A percentile compares a stretch with the other conserved stretches of the same genome.
phyloP scores from a whole-genome alignment of 2,113 vertebrate genomes.

The Amazona guildingii region DNA sequence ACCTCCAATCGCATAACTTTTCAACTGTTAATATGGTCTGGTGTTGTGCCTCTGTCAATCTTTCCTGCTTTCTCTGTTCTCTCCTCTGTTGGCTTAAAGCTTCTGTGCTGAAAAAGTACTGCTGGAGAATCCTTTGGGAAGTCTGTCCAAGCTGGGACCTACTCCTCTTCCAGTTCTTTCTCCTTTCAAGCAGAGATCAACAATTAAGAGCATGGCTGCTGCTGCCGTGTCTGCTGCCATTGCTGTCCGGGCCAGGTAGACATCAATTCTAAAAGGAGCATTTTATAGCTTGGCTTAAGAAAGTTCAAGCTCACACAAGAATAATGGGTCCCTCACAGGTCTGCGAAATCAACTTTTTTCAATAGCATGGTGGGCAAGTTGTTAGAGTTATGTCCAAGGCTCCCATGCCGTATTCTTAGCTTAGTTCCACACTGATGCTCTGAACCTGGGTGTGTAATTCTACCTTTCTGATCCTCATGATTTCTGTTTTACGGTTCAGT shows the following conservation, averaged over 20 bases:
- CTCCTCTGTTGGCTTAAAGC: conserved; percentile 11
- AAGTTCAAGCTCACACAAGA: background rate
- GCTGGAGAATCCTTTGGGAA: conserved; percentile 65
- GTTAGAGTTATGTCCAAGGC: background rate
- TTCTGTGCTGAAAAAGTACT: conserved; percentile 41
- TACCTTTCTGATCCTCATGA: background rate
- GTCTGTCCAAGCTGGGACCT: conserved; percentile 32
- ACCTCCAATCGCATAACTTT: background rate
- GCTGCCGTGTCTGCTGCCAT: conserved; percentile 66
- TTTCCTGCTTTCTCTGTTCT: conserved; percentile 40
- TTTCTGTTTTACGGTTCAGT: background rate
- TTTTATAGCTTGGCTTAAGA: background rate
- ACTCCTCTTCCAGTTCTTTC: background rate
- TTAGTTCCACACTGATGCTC: background rate
- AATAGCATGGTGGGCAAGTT: background rate
- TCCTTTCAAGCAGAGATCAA: conserved; percentile 61
- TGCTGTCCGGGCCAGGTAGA: conserved; percentile 79
- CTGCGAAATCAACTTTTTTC: background rate
- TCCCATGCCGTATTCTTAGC: background rate
- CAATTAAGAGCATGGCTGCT: conserved; percentile 63
- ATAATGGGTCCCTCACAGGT: background rate
- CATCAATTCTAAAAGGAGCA: background rate
- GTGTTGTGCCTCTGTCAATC: background rate
- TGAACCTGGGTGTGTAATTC: background rate
- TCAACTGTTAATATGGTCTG: background rate